These are phyloP conservation scores for Serrognathus titanus DNA, from an alignment of 2,888 invertebrate genomes.

Conservation along the genomic window DNA sequence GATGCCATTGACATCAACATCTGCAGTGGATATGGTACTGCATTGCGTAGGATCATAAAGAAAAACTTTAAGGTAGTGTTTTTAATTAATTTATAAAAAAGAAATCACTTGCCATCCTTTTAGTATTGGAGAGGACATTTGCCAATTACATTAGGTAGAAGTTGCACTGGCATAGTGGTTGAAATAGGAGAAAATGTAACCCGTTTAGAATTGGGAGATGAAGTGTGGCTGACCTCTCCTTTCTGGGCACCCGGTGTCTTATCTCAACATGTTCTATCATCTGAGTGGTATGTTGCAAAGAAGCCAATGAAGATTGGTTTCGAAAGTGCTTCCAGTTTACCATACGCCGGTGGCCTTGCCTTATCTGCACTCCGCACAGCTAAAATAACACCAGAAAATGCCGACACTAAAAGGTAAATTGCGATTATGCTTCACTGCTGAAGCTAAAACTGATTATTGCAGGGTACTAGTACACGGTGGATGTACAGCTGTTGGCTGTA, in stretches of 20 bases:
- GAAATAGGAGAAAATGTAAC: slow-evolving; percentile 59
- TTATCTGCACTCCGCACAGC: slow-evolving; percentile 53
- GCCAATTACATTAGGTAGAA: slow-evolving; percentile 60
- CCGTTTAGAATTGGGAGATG: slow-evolving; percentile 60
- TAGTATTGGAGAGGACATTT: slow-evolving; percentile 48
- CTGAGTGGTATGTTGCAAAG: slow-evolving; percentile 52
- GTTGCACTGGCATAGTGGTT: slow-evolving; percentile 60
- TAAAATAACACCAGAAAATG: slow-evolving; percentile 49
- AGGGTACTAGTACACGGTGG: slow-evolving; percentile 58
- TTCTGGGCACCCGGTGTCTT: slow-evolving; percentile 59
- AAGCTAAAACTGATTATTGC: slow-evolving; percentile 11
- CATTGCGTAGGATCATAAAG: slow-evolving; percentile 37
- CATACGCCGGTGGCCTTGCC: slow-evolving; percentile 58
- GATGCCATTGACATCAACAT: slow-evolving; percentile 59
- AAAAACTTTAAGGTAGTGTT: slow-evolving; percentile 33
- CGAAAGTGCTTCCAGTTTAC: slow-evolving; percentile 59
- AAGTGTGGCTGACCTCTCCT: slow-evolving; percentile 58
- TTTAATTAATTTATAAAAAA: background rate
- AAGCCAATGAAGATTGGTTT: slow-evolving; percentile 58
- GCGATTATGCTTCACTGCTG: background rate
- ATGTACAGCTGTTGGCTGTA: slow-evolving; percentile 58
- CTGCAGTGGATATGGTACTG: slow-evolving; percentile 54
- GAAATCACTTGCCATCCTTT: background rate
- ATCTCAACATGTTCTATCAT: slow-evolving; percentile 55
- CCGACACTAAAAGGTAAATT: slow-evolving; percentile 52